Evolutionary conservation across 2,113 vertebrate genomes (phyloP).

Genomic region (Fregata magnificens): DNA sequence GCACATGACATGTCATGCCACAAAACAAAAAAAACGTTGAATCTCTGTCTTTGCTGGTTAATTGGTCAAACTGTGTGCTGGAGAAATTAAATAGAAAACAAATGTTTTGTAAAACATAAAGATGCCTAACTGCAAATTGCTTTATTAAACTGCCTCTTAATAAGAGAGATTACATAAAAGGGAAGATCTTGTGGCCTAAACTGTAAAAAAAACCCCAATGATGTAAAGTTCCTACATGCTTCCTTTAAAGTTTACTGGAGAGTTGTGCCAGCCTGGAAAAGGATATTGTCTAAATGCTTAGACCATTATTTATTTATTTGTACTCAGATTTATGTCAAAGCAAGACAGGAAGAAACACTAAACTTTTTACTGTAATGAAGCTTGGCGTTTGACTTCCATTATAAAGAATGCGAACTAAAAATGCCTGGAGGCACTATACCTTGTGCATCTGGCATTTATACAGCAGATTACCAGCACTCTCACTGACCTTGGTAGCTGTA

Average conservation of each 20-base stretch:
- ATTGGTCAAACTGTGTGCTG: neutral
- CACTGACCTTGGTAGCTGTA: conserved; percentile 66
- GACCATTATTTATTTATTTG: conserved; percentile 20
- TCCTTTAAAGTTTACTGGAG: neutral
- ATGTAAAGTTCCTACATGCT: neutral
- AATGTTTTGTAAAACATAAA: neutral
- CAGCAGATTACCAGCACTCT: conserved; percentile 57
- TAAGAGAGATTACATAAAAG: neutral
- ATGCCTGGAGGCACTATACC: conserved; percentile 37
- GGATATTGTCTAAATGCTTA: neutral
- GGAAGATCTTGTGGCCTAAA: neutral
- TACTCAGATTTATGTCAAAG: conserved; percentile 17
- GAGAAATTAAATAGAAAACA: neutral
- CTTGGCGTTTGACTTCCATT: conserved; percentile 61
- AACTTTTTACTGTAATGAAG: conserved; percentile 58
- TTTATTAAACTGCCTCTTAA: neutral
- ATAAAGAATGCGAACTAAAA: conserved; percentile 49
- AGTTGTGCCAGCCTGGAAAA: neutral
- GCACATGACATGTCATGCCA: neutral
- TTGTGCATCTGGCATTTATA: conserved; percentile 51
- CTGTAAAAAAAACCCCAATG: neutral
- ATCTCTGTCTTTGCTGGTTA: neutral
- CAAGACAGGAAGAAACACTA: conserved; percentile 27
- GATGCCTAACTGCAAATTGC: neutral
- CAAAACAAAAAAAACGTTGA: neutral